Base-by-base conservation (phyloP, 2,888 invertebrate species). In the Steinernema carpocapsae region DNA sequence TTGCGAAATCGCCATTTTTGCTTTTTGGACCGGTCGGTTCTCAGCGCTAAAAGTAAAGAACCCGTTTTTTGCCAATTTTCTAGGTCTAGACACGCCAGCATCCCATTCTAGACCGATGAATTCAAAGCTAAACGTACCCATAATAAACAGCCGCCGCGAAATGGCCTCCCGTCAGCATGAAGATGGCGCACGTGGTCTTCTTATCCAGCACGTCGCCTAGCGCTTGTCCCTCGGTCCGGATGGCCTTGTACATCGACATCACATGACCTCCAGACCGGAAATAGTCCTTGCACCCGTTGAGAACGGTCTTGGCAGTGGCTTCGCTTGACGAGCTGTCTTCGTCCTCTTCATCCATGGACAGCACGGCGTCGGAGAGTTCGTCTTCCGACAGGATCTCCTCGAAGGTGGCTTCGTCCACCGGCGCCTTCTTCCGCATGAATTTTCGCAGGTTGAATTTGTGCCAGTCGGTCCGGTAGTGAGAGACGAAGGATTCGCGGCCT, bases 91-190 rank as follows among this genome's bases (percentile, higher is more conserved):
- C n/a, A n/a, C n/a, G n/a, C n/a, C n/a, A n/a, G n/a, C n/a, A n/a
- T n/a, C n/a, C n/a, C n/a, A n/a, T n/a, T n/a, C n/a, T n/a, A n/a
- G n/a, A n/a, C n/a, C n/a, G n/a, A n/a, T n/a, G n/a, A n/a, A n/a
- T n/a, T n/a, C n/a, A 37, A 10, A 3, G 12, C 17, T 37, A 12
- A 14, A 22, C 26, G 19, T 14, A 26, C 26, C 42, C 32, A 24
- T 52, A 24, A 22, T 19, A 52, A 52, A 52, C 24, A 52, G 32
- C 29, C 1, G 29, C 92, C 43, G 93, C 93, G 89, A 93, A 93
- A 88, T 92, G 93, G 0, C 94, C 94, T 1, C 94, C 94, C 0
- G 93, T 93, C 42, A 93, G 89, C 93, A 71, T 42, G 19, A 46
- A 52, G 12, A 52, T 52, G 1, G 52, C 52, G 24, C 52, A 52